Percentiles rank a stretch among this genome's conserved stretches.
Evolutionary conservation across 2,113 vertebrate genomes (phyloP).

Genomic region (Salvelinus sp.): DNA sequence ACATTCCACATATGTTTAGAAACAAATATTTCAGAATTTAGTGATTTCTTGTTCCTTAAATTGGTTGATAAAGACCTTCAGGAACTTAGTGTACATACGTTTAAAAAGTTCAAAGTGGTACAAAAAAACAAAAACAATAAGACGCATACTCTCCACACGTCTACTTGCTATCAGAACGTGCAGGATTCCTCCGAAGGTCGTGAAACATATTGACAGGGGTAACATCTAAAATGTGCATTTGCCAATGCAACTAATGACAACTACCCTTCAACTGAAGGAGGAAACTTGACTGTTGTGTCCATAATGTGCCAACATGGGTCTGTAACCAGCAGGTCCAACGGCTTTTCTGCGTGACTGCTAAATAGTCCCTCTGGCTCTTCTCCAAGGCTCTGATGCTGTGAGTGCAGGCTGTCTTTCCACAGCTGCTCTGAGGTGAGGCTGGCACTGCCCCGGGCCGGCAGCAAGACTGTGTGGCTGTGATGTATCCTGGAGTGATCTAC

Average conservation of each 20-base stretch:
- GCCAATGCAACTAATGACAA: neutral
- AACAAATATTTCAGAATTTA: neutral
- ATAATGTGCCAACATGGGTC: neutral
- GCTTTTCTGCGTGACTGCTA: neutral
- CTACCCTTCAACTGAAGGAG: neutral
- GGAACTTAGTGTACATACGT: too few species aligned
- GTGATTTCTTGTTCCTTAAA: too few species aligned
- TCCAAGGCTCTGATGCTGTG: neutral
- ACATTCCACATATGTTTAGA: too few species aligned
- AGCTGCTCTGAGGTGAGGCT: constrained; percentile 11
- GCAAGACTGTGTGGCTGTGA: constrained; percentile 24
- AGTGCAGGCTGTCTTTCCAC: neutral
- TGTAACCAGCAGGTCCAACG: neutral
- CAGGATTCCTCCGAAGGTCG: neutral
- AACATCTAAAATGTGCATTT: neutral
- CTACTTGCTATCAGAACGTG: constrained; percentile 2
- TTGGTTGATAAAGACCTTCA: too few species aligned
- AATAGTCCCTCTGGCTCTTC: neutral
- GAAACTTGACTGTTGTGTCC: neutral
- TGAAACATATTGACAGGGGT: neutral
- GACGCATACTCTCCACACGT: neutral
- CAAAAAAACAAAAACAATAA: neutral
- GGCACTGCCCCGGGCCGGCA: neutral
- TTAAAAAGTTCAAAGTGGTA: too few species aligned
- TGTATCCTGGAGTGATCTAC: constrained; percentile 9